A percentile compares a stretch with the other conserved stretches of the same genome.
These are phyloP conservation scores for Scrobipalpa atriplicella DNA, from an alignment of 2,888 invertebrate genomes.

Conservation along the genomic window DNA sequence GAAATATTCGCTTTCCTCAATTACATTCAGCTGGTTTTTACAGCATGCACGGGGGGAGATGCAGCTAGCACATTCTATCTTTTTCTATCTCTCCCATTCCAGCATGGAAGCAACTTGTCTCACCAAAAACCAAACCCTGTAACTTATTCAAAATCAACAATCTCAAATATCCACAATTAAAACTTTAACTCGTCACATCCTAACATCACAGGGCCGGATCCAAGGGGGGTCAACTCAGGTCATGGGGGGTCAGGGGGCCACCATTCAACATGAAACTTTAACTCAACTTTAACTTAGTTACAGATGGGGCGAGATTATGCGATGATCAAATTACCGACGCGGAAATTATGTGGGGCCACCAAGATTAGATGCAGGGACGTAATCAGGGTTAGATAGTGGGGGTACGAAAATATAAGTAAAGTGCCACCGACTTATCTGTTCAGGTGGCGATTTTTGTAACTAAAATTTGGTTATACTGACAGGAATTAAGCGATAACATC, in stretches of 20 bases:
- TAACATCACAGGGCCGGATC: background rate
- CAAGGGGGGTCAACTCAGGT: background rate
- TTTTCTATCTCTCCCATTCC: too few species aligned
- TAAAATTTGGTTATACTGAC: background rate
- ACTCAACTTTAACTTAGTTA: slow-evolving; percentile 35
- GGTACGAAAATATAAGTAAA: background rate
- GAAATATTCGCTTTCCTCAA: too few species aligned
- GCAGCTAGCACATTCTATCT: too few species aligned
- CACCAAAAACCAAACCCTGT: background rate
- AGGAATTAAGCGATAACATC: too few species aligned
- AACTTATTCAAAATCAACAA: background rate
- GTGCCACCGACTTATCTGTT: too few species aligned
- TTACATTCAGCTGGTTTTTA: too few species aligned
- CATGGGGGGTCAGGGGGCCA: slow-evolving; percentile 20
- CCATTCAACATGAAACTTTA: slow-evolving; percentile 26
- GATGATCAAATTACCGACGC: slow-evolving; percentile 39
- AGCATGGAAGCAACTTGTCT: too few species aligned
- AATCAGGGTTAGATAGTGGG: background rate
- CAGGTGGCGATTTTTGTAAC: too few species aligned
- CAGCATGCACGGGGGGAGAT: too few species aligned
- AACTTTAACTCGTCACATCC: slow-evolving; percentile 14
- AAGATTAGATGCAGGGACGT: slow-evolving; percentile 18
- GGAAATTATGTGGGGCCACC: slow-evolving; percentile 26
- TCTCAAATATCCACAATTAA: slow-evolving; percentile 12
- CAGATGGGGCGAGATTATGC: slow-evolving; percentile 37